Base-by-base conservation (phyloP, 2,797 vertebrate genomes). In the Picus viridis region DNA sequence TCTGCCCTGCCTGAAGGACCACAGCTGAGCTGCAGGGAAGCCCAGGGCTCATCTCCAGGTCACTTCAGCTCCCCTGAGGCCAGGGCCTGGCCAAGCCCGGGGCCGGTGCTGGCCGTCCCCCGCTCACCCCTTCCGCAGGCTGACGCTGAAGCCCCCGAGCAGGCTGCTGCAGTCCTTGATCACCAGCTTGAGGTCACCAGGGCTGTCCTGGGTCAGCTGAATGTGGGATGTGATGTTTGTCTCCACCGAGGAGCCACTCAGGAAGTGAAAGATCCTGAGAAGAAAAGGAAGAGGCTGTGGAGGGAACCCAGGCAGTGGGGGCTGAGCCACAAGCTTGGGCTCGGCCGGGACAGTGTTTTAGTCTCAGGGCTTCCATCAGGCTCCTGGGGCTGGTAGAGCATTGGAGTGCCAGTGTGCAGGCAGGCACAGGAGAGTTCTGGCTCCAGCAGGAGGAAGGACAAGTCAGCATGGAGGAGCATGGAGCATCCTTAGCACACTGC, bases 111-210 rank as follows among this genome's bases (percentile, higher is more conserved):
- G 27, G 20, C 1, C 24, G 53, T 5, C 18, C 23, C 29, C 1
- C 1, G 0, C 96, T 74, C 73, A 93, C 94, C 93, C 77, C n/a
- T 27, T 84, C 13, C 3, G 59, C 57, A 93, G 39, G 27, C 9
- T 62, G 56, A 92, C 12, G 0, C 7, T 77, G 58, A 93, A 83
- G 77, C 88, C 88, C 0, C 70, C 72, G 0, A 95, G 69, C 26
- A 94, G 9, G 17, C 83, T 62, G 6, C 8, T 63, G 86, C 97
- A 97, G 6, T 95, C 95, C 81, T 95, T 89, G 3, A 94, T 12
- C 7, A 43, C 67, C 7, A 97, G 1, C 29, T 32, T 90, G 54
- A 96, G 80, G 74, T 96, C 90, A 2, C 90, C 64, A 0, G 80
- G 72, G 5, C 54, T 76, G 73, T 75, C 92, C 23, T 97, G 96